Conservation (phyloP, 2,888 invertebrate species). For the Shargacucullia verbasci region DNA sequence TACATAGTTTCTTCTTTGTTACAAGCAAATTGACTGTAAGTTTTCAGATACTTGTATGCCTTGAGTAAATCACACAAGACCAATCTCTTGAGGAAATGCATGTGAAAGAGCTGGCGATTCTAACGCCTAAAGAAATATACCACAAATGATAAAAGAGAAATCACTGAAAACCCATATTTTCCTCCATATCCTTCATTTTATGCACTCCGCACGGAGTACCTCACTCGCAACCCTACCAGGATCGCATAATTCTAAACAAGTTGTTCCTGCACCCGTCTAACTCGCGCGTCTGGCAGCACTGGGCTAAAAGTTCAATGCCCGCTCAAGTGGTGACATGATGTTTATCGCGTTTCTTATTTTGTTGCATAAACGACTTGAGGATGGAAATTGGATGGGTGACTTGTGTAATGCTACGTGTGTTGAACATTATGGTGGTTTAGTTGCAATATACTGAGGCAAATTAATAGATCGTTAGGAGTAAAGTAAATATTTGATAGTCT, state of each 20-base stretch:
- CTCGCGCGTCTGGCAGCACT: slow-evolving; percentile 65
- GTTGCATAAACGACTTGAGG: slow-evolving; percentile 44
- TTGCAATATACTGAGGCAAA: too few relatives aligned
- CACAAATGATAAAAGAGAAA: neutral
- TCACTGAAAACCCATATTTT: slow-evolving; percentile 5
- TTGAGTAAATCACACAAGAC: too few relatives aligned
- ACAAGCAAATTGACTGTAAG: too few relatives aligned
- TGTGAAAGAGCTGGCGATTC: too few relatives aligned
- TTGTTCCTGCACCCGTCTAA: slow-evolving; percentile 63
- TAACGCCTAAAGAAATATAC: too few relatives aligned
- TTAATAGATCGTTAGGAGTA: too few relatives aligned
- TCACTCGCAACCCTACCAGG: slow-evolving; percentile 67
- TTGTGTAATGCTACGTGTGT: slow-evolving; percentile 13
- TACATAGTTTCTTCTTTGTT: too few relatives aligned
- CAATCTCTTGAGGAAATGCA: too few relatives aligned
- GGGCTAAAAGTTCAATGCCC: slow-evolving; percentile 77
- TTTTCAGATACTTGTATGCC: too few relatives aligned
- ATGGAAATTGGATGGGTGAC: slow-evolving; percentile 34
- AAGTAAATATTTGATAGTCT: too few relatives aligned
- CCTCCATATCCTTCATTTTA: slow-evolving; percentile 20
- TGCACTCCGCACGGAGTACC: slow-evolving; percentile 40
- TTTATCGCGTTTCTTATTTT: slow-evolving; percentile 59
- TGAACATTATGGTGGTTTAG: slow-evolving; percentile 8
- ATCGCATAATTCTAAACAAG: slow-evolving; percentile 68
- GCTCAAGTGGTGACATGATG: slow-evolving; percentile 61